Percentiles rank a stretch among this genome's conserved stretches.
phyloP scores from a whole-genome alignment of 2,888 invertebrate species.

The Oxyteleia sp. region DNA sequence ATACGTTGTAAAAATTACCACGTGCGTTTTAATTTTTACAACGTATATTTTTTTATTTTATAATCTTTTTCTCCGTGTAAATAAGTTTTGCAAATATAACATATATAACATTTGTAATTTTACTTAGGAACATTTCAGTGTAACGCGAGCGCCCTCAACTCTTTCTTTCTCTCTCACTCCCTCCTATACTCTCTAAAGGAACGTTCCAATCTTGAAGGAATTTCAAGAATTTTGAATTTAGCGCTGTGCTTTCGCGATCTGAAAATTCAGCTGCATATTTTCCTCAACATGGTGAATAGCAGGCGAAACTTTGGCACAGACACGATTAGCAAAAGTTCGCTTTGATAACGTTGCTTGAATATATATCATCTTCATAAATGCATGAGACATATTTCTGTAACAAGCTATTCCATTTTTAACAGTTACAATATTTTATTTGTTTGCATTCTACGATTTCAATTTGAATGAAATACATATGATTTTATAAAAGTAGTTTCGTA shows the following conservation, averaged over 20 bases:
- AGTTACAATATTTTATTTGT: too few species aligned
- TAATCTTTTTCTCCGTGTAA: too few species aligned
- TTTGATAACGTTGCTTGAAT: slow-evolving; percentile 74
- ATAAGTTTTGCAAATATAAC: too few species aligned
- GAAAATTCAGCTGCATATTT: slow-evolving; percentile 80
- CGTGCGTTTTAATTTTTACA: too few species aligned
- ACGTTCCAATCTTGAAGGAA: slow-evolving; percentile 82
- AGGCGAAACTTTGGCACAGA: slow-evolving; percentile 75
- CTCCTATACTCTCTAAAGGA: slow-evolving; percentile 73
- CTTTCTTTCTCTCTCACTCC: slow-evolving; percentile 49
- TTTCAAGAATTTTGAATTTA: slow-evolving; percentile 82
- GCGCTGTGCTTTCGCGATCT: slow-evolving; percentile 77
- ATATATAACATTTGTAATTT: too few species aligned
- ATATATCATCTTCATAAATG: slow-evolving; percentile 71
- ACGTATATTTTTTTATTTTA: too few species aligned
- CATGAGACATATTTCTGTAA: slow-evolving; percentile 58
- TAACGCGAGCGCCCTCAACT: slow-evolving; percentile 38
- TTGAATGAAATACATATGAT: too few species aligned
- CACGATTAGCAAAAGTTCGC: slow-evolving; percentile 75
- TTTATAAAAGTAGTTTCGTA: too few species aligned
- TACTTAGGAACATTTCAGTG: too few species aligned
- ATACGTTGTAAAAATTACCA: too few species aligned
- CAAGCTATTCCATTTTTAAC: too few species aligned
- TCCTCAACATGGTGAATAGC: slow-evolving; percentile 72
- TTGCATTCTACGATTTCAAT: too few species aligned